Percentiles rank a stretch among this genome's conserved stretches.
phyloP scores from a whole-genome alignment of 2,797 vertebrate genomes.

The Schizopygopsis pylzovi region DNA sequence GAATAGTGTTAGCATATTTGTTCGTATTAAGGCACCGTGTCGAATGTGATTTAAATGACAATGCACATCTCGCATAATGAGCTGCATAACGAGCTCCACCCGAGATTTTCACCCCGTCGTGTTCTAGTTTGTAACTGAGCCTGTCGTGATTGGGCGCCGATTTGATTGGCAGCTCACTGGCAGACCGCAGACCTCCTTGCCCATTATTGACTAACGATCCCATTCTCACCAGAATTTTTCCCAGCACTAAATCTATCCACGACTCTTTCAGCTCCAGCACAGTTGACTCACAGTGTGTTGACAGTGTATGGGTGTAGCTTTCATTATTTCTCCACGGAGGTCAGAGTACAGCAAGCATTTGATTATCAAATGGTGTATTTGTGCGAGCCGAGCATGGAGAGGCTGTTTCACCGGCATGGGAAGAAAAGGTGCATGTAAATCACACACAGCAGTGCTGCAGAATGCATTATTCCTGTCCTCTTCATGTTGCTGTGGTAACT shows the following conservation, averaged over 20 bases:
- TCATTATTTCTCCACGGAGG: slow-evolving; percentile 54
- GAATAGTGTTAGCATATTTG: slow-evolving; percentile 6
- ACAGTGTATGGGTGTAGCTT: slow-evolving; percentile 22
- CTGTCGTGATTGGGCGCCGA: neutral
- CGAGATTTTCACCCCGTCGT: neutral
- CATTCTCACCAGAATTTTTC: slow-evolving; percentile 8
- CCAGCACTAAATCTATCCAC: slow-evolving; percentile 31
- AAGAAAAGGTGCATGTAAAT: slow-evolving; percentile 69
- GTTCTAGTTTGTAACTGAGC: neutral
- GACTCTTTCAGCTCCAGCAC: slow-evolving; percentile 19
- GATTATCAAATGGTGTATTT: slow-evolving; percentile 53
- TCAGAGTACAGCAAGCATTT: slow-evolving; percentile 52
- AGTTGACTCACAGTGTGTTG: slow-evolving; percentile 36
- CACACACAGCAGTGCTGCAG: slow-evolving; percentile 68
- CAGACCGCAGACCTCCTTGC: slow-evolving; percentile 17
- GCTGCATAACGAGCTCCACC: slow-evolving; percentile 11
- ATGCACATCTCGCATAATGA: slow-evolving; percentile 26
- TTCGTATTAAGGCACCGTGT: neutral
- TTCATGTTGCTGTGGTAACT: slow-evolving; percentile 84
- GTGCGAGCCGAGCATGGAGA: slow-evolving; percentile 46
- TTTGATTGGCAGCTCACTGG: slow-evolving; percentile 32
- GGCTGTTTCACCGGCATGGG: slow-evolving; percentile 50
- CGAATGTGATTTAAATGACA: slow-evolving; percentile 37
- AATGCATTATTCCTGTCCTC: slow-evolving; percentile 78
- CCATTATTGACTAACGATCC: slow-evolving; percentile 32